These are phyloP conservation scores for Cyprinus carpio DNA, from an alignment of 2,113 vertebrate genomes.

Conservation along the genomic window DNA sequence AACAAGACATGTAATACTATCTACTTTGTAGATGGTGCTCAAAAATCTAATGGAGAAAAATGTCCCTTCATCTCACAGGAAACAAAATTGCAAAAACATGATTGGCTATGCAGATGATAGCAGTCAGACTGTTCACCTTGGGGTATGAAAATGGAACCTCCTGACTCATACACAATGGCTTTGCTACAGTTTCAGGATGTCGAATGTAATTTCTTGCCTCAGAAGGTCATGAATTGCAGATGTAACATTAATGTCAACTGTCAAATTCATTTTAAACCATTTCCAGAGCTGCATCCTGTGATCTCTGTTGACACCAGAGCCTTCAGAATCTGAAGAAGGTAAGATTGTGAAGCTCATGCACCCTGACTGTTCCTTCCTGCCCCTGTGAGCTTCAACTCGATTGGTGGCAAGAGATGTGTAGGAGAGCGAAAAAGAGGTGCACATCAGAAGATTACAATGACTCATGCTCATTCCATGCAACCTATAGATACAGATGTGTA, in stretches of 20 bases:
- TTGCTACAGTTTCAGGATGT: slow-evolving; percentile 29
- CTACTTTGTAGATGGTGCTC: background rate
- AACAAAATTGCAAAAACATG: slow-evolving; percentile 57
- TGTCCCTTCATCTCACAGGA: slow-evolving; percentile 27
- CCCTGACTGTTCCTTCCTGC: slow-evolving; percentile 28
- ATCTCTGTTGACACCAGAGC: slow-evolving; percentile 49
- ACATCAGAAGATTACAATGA: slow-evolving; percentile 29
- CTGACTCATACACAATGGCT: slow-evolving; percentile 56
- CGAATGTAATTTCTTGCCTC: slow-evolving; percentile 45
- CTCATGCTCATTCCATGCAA: slow-evolving; percentile 25
- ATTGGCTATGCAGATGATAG: slow-evolving; percentile 67
- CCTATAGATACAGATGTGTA: background rate
- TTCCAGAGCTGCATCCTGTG: slow-evolving; percentile 19
- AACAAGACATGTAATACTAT: background rate
- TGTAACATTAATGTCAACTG: slow-evolving; percentile 51
- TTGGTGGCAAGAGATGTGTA: slow-evolving; percentile 31
- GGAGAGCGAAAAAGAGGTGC: slow-evolving; percentile 18
- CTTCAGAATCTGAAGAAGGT: slow-evolving; percentile 41
- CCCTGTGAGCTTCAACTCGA: slow-evolving; percentile 35
- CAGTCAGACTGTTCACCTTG: slow-evolving; percentile 61
- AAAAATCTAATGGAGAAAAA: slow-evolving; percentile 34
- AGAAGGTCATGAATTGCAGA: slow-evolving; percentile 55
- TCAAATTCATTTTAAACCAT: slow-evolving; percentile 52
- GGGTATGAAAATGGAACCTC: slow-evolving; percentile 64
- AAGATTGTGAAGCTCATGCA: slow-evolving; percentile 31